A percentile compares a stretch with the other conserved stretches of the same genome.
Evolutionary conservation across 2,888 invertebrate genomes (phyloP).

Genomic region (Scaptomyza caliginosa): DNA sequence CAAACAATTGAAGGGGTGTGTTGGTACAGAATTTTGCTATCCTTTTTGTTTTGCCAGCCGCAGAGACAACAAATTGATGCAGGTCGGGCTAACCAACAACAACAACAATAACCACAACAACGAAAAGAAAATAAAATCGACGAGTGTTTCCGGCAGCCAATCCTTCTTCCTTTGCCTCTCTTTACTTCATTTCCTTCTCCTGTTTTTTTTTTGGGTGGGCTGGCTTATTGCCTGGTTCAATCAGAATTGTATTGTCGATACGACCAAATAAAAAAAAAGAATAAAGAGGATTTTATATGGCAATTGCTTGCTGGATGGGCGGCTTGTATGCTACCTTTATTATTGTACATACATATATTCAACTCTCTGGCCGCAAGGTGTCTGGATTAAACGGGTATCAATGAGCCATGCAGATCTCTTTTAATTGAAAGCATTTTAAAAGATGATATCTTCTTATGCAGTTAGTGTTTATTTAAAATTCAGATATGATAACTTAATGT

Average conservation of each 20-base stretch:
- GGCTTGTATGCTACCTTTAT: conserved; percentile 35
- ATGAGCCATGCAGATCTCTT: conserved; percentile 35
- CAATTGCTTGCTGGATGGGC: conserved; percentile 26
- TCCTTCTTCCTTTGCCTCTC: conserved; percentile 17
- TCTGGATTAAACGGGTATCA: conserved; percentile 27
- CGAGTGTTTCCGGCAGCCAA: conserved; percentile 50
- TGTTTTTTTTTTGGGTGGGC: background rate
- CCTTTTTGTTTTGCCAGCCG: conserved; percentile 10
- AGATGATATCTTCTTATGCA: background rate
- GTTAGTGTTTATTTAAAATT: background rate
- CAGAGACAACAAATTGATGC: conserved; percentile 56
- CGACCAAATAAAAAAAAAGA: background rate
- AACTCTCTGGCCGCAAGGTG: background rate
- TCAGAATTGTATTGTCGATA: conserved; percentile 54
- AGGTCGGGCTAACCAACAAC: conserved; percentile 38
- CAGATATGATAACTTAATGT: background rate
- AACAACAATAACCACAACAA: conserved; percentile 1
- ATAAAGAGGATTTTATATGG: conserved; percentile 18
- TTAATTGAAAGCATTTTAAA: conserved; percentile 44
- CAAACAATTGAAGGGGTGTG: conserved; percentile 35
- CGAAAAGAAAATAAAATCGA: conserved; percentile 45
- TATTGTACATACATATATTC: background rate
- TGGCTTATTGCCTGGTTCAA: conserved; percentile 54
- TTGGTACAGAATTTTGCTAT: conserved; percentile 14
- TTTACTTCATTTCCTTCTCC: background rate